A percentile compares a stretch with the other conserved stretches of the same genome.
These are phyloP conservation scores for Caranx melampygus DNA, from an alignment of 2,113 vertebrate species.

Conservation along the genomic window DNA sequence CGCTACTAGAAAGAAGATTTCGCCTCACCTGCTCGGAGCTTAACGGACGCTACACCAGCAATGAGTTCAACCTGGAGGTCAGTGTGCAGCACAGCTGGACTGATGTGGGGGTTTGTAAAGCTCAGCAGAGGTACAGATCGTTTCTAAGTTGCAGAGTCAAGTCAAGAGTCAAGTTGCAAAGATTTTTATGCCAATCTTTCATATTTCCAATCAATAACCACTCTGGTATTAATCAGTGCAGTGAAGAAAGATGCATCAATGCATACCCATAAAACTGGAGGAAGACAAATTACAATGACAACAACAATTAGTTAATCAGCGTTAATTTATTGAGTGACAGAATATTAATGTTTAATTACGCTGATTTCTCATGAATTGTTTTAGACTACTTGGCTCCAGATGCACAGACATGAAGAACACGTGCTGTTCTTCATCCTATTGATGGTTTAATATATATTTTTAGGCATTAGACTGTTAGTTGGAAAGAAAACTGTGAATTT, in stretches of 20 bases:
- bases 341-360: too few species aligned
- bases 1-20: slow-evolving; percentile 86
- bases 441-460: too few species aligned
- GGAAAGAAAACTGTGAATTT: too few species aligned
- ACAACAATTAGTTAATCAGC: background rate
- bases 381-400: background rate
- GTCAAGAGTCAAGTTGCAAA: background rate
- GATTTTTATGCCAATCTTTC: too few species aligned
- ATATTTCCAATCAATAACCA: background rate
- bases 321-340: background rate
- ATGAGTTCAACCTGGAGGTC: slow-evolving; percentile 94
- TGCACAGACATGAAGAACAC: too few species aligned
- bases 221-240: background rate
- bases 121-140: background rate
- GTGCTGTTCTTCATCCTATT: too few species aligned
- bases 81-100: slow-evolving; percentile 46
- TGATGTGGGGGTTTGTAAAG: background rate
- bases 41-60: slow-evolving; percentile 95
- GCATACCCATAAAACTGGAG: background rate
- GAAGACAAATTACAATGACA: background rate
- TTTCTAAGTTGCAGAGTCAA: background rate
- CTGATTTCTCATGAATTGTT: background rate
- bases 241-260: background rate
- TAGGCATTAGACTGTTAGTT: too few species aligned
- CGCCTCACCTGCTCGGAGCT: slow-evolving; percentile 95